Percentiles rank a stretch among this genome's conserved stretches.
These are phyloP conservation scores for Pseudoips prasinana DNA, from an alignment of 2,888 invertebrate species.

Conservation along the genomic window DNA sequence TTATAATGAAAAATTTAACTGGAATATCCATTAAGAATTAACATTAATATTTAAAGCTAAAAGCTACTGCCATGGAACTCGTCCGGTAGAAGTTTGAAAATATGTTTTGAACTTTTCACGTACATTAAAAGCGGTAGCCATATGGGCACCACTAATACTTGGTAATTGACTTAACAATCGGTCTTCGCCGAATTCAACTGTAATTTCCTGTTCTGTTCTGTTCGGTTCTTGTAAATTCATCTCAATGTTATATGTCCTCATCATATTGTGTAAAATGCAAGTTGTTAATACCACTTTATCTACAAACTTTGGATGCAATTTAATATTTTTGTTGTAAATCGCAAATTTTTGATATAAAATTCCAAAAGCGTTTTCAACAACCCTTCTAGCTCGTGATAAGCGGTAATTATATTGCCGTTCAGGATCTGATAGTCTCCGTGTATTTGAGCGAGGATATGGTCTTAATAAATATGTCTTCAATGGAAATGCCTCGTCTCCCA, in stretches of 20 bases:
- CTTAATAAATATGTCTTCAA: conserved; percentile 31
- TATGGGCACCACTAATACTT: conserved; percentile 18
- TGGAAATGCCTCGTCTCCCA: conserved; percentile 29
- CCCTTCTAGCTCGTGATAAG: conserved; percentile 19
- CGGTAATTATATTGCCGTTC: conserved; percentile 27
- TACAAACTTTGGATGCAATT: conserved; percentile 23
- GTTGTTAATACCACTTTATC: conserved; percentile 28
- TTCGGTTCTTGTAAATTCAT: conserved; percentile 24
- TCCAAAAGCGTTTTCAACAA: conserved; percentile 26
- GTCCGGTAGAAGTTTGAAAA: conserved; percentile 25
- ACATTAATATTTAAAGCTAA: conserved; percentile 17
- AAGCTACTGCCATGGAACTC: conserved; percentile 22
- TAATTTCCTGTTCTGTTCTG: conserved; percentile 21
- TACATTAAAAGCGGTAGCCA: conserved; percentile 21
- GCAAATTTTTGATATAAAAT: conserved; percentile 23
- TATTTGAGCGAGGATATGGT: conserved; percentile 14
- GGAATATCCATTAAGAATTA: conserved; percentile 16
- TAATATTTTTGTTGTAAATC: conserved; percentile 21
- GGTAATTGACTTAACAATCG: conserved; percentile 24
- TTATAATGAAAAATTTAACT: conserved; percentile 17
- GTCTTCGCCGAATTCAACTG: conserved; percentile 25
- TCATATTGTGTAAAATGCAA: conserved; percentile 25
- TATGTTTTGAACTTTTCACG: conserved; percentile 24
- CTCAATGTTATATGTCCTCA: conserved; percentile 24
- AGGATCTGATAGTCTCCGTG: conserved; percentile 19